These are phyloP conservation scores for Drosophila suboccidentalis DNA, from an alignment of 2,888 invertebrate species.

Conservation along the genomic window DNA sequence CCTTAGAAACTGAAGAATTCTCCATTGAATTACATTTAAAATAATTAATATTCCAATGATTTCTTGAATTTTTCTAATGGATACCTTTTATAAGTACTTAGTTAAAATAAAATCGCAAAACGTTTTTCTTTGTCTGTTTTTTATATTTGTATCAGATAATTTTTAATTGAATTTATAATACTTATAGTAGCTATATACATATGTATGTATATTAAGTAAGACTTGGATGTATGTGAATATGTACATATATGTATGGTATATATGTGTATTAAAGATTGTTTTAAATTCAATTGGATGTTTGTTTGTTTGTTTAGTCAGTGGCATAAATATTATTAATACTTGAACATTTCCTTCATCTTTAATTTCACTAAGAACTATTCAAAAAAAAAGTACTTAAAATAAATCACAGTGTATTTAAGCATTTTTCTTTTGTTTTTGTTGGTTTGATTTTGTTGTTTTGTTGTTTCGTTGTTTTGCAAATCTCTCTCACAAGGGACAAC, in stretches of 20 bases:
- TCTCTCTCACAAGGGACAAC: conserved; percentile 6
- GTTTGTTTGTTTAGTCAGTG: conserved; percentile 11
- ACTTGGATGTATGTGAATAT: conserved; percentile 8
- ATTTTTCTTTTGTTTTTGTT: conserved; percentile 56
- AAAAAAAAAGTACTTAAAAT: conserved; percentile 79
- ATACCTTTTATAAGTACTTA: background rate
- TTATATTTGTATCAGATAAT: conserved; percentile 31
- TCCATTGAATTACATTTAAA: background rate
- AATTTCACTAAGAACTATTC: conserved; percentile 59
- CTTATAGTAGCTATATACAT: conserved; percentile 1
- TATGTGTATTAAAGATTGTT: background rate
- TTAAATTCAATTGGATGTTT: conserved; percentile 16
- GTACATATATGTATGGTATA: conserved; percentile 2
- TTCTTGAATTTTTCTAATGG: background rate
- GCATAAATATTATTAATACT: conserved; percentile 32
- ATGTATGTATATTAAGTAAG: conserved; percentile 3
- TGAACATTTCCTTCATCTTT: conserved; percentile 11
- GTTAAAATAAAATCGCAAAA: background rate
- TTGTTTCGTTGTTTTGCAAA: conserved; percentile 1
- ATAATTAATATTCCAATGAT: background rate
- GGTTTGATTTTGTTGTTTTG: conserved; percentile 15
- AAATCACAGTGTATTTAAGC: conserved; percentile 78
- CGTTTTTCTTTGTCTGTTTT: conserved; percentile 2
- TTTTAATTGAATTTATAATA: conserved; percentile 11
- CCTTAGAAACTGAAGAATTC: too few species aligned